These are phyloP conservation scores for Pteronotus mesoamericanus DNA, from an alignment of 2,797 vertebrate genomes.

Conservation along the genomic window DNA sequence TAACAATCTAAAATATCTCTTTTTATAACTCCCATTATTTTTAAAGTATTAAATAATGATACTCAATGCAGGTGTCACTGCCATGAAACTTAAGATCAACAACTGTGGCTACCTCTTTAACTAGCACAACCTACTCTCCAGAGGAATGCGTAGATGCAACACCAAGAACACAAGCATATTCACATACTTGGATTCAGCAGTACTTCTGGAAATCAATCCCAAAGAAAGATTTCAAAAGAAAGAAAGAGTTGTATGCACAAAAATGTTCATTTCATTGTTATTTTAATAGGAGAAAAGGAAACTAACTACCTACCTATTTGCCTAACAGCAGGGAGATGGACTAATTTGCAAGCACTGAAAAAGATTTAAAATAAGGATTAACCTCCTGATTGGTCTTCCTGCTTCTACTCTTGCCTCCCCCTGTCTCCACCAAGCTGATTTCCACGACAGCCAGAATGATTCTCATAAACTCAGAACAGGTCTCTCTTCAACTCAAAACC, in stretches of 20 bases:
- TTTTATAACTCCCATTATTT: constrained; percentile 3
- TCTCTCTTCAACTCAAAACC: neutral
- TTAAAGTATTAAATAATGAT: constrained; percentile 31
- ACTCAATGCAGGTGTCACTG: neutral
- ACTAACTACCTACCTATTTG: neutral
- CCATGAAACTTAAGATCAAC: constrained; percentile 3
- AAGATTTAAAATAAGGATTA: neutral
- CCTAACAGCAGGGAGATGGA: neutral
- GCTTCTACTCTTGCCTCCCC: neutral
- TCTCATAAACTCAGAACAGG: constrained; percentile 1
- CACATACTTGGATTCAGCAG: neutral
- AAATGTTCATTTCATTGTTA: neutral
- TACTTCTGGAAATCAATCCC: constrained; percentile 36
- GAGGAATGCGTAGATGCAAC: constrained; percentile 35
- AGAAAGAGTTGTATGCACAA: neutral
- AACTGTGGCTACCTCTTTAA: constrained; percentile 30
- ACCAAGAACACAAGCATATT: constrained; percentile 10
- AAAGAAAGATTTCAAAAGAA: constrained; percentile 33
- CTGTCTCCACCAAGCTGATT: neutral
- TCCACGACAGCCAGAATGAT: constrained; percentile 29
- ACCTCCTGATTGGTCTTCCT: neutral
- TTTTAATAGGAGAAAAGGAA: neutral
- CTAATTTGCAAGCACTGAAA: constrained; percentile 21
- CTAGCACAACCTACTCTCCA: neutral
- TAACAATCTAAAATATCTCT: neutral